Evolutionary conservation across 2,888 invertebrate genomes (phyloP).

Genomic region (Lithodes maja): DNA sequence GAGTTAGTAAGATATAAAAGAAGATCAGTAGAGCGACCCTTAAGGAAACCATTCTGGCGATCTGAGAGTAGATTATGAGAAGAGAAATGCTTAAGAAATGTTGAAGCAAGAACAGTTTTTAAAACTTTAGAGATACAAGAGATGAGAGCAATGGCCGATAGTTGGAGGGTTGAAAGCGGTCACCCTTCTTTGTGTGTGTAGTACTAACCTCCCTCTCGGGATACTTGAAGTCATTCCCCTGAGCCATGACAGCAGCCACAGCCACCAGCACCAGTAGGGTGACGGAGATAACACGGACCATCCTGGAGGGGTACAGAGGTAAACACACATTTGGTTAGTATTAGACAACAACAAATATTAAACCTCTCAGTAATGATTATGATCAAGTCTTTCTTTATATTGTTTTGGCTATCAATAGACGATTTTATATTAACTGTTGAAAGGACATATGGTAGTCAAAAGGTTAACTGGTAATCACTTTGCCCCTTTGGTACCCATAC

Average conservation of each 20-base stretch:
- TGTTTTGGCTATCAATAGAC: background rate
- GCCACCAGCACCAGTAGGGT: conserved; percentile 16
- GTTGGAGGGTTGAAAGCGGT: no score
- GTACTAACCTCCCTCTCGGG: conserved; percentile 37
- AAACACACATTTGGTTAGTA: background rate
- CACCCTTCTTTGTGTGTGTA: no score
- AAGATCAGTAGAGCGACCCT: no score
- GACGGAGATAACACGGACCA: conserved; percentile 8
- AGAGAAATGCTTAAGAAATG: no score
- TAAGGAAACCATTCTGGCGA: background rate
- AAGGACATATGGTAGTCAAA: no score
- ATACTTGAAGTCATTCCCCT: conserved; percentile 26
- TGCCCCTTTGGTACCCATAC: no score
- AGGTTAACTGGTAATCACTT: no score
- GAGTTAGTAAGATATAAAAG: no score
- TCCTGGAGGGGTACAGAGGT: background rate
- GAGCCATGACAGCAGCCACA: conserved; percentile 17
- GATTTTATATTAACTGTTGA: background rate
- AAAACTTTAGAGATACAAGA: no score
- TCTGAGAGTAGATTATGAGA: no score
- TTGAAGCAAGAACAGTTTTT: no score
- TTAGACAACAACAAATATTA: background rate
- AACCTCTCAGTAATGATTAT: background rate
- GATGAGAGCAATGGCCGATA: no score
- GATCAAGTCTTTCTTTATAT: background rate